Conservation (phyloP, 1,140 invertebrate species). For the Sarcophaga peregrina region DNA sequence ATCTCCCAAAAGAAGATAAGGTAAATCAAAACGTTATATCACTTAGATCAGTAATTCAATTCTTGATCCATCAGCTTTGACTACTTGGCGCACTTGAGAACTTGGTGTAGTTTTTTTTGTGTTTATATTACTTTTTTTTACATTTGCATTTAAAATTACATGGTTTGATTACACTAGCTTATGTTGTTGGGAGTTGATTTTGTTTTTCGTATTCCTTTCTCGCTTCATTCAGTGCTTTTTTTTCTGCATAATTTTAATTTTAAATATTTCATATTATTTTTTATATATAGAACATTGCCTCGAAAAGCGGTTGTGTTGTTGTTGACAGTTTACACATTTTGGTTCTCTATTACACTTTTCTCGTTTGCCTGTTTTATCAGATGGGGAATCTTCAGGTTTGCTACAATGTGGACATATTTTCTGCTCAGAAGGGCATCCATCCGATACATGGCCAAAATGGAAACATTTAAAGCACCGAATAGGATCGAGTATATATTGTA, state of each 20-base stretch:
- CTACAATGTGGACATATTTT: too few species aligned
- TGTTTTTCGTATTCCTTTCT: not conserved
- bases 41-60: slow-evolving; percentile 12
- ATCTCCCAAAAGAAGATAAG: too few species aligned
- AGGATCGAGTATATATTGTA: not conserved
- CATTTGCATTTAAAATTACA: too few species aligned
- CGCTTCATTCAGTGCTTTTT: slow-evolving; percentile 27
- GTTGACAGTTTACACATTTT: too few species aligned
- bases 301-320: slow-evolving; percentile 24
- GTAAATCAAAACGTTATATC: not conserved
- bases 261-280: slow-evolving; percentile 20
- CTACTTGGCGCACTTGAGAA: not conserved
- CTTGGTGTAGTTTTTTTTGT: not conserved
- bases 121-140: not conserved
- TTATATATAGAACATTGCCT: not conserved
- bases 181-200: too few species aligned
- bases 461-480: not conserved
- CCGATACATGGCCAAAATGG: not conserved
- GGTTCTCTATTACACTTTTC: not conserved
- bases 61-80: not conserved
- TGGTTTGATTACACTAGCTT: too few species aligned
- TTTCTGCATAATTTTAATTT: slow-evolving; percentile 19
- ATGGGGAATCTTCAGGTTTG: not conserved
- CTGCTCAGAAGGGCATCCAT: too few species aligned
- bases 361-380: not conserved